Base-by-base conservation (phyloP, 2,113 vertebrate genomes). In the Hydrochoerus hydrochaeris region DNA sequence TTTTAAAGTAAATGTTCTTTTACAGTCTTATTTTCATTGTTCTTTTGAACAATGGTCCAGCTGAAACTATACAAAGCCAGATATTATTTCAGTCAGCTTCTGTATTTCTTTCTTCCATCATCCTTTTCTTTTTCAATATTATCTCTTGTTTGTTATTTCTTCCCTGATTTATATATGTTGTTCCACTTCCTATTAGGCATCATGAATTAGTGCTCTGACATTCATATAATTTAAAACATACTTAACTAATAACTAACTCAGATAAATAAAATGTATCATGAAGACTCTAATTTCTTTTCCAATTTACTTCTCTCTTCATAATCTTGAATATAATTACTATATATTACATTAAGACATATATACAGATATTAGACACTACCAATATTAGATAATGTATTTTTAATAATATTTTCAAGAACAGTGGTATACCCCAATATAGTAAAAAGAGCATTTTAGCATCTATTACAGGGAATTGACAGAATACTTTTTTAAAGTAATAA, bases 211-310 rank as follows among this genome's bases (percentile, higher is more conserved):
- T 44, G 63, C 2, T 16, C 26, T 85, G n/a, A 32, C 11, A 46
- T 63, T 89, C 85, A 57, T 49, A 69, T 69, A 54, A 75, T 82
- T 89, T 63, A 86, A 90, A 78, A 90, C 22, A 83, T 30, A 62
- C 57, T 57, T 78, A 78, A 57, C 44, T 11, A 28, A 35, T 83
- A 80, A 88, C 1, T 20, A 80, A 71, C 63, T 20, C 58, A 86
- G 87, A 12, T 86, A 38, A 65, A 8, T 63, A 78, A 54, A 85
- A 60, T 2, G 41, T 57, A 7, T 30, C 46, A 87, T 19, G 0
- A 52, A 28, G 17, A 7, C 8, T 58, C 16, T 35, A 73, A 30
- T 73, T 10, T n/a, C 6, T 1, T 71, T 22, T 5, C 2, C 58
- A 57, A 63, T 95, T 91, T 44, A 88, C 12, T 88, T 88, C 24